Conservation (phyloP, 2,888 invertebrate genomes). For the Odontocerum albicorne region DNA sequence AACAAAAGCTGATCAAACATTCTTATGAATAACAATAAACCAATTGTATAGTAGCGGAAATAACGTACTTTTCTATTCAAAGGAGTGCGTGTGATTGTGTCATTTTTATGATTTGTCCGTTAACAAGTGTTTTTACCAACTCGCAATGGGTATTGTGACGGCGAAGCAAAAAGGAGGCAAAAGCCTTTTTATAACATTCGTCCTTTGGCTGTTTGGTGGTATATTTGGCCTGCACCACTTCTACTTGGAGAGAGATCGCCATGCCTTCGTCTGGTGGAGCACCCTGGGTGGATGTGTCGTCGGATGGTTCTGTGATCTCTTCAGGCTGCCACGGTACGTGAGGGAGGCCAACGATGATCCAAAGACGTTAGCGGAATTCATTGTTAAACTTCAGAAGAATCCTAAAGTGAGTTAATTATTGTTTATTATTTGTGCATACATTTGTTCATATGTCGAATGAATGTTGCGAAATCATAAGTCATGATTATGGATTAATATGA, state of each 20-base stretch:
- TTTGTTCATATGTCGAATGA: too few relatives aligned
- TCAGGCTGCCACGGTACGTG: constrained; percentile 83
- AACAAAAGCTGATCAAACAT: too few relatives aligned
- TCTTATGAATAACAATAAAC: too few relatives aligned
- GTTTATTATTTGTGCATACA: too few relatives aligned
- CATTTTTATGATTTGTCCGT: too few relatives aligned
- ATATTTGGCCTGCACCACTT: constrained; percentile 88
- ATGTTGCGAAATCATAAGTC: too few relatives aligned
- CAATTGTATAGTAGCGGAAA: too few relatives aligned
- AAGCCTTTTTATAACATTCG: constrained; percentile 70
- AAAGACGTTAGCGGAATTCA: constrained; percentile 64
- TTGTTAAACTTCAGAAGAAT: constrained; percentile 61
- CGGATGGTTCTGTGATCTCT: constrained; percentile 86
- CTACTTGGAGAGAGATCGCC: constrained; percentile 84
- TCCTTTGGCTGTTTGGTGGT: constrained; percentile 88
- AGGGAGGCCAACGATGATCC: constrained; percentile 78
- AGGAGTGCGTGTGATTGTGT: too few relatives aligned
- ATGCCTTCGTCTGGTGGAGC: constrained; percentile 89
- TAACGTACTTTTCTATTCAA: too few relatives aligned
- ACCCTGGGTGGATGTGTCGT: constrained; percentile 82
- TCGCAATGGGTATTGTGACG: too few relatives aligned
- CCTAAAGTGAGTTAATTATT: constrained; percentile 63
- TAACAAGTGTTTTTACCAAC: too few relatives aligned
- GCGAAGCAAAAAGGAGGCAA: constrained; percentile 44
- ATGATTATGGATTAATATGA: too few relatives aligned